A percentile compares a stretch with the other conserved stretches of the same genome.
These are phyloP conservation scores for Gobionotothen gibberifrons DNA, from an alignment of 2,797 vertebrate species.

Conservation along the genomic window DNA sequence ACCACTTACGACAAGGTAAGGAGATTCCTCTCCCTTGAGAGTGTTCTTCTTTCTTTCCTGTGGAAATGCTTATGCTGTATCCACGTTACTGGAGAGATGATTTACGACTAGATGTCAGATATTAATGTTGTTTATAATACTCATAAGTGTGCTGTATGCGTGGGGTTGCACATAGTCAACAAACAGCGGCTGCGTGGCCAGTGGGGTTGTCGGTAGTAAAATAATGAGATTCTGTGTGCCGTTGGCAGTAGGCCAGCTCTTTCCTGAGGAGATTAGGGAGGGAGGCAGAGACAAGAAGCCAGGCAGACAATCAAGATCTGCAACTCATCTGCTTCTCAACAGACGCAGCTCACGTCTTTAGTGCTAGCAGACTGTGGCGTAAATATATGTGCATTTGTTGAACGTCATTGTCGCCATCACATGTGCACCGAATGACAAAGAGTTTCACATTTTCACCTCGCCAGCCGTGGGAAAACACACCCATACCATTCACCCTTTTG, in stretches of 20 bases:
- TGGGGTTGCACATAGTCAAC: conserved; percentile 35
- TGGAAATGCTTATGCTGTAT: conserved; percentile 9
- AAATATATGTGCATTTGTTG: conserved; percentile 45
- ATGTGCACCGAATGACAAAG: conserved; percentile 26
- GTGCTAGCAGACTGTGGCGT: conserved; percentile 39
- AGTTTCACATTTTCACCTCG: conserved; percentile 41
- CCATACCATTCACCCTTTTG: conserved; percentile 34
- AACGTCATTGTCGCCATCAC: conserved; percentile 30
- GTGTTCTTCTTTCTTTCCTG: conserved; percentile 25
- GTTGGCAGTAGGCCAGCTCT: conserved; percentile 66
- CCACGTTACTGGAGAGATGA: conserved; percentile 23
- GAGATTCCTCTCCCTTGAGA: conserved; percentile 26
- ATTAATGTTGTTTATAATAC: conserved; percentile 31
- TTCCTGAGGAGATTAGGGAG: conserved; percentile 84
- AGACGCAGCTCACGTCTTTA: conserved; percentile 61
- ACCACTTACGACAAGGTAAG: conserved; percentile 90
- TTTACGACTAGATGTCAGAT: conserved; percentile 30
- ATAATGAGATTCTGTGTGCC: conserved; percentile 71
- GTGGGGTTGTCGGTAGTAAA: conserved; percentile 60
- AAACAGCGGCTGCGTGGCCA: conserved; percentile 25
- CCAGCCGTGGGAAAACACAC: conserved; percentile 32
- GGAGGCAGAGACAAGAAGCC: conserved; percentile 51
- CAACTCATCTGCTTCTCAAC: conserved; percentile 68
- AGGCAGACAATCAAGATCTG: conserved; percentile 62
- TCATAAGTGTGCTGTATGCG: background rate